Evolutionary conservation across 2,113 vertebrate species (phyloP).

Genomic region (Varanus salvator): DNA sequence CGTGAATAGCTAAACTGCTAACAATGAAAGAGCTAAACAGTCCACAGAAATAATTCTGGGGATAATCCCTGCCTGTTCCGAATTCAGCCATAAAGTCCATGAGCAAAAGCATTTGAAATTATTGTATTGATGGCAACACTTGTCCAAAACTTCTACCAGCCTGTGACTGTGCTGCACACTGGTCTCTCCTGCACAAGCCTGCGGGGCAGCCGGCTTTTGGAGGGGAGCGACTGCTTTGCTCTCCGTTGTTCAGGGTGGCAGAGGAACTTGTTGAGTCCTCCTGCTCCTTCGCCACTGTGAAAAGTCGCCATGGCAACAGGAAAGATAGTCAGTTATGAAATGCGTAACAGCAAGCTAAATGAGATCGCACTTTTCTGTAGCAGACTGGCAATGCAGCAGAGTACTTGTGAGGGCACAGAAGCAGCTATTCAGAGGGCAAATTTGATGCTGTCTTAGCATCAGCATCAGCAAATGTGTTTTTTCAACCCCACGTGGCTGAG

Average conservation of each 20-base stretch:
- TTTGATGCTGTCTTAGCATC: not conserved
- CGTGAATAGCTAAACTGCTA: not conserved
- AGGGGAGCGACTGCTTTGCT: slow-evolving; percentile 11
- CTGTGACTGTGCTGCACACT: no score
- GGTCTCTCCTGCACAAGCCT: not conserved
- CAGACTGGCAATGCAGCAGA: not conserved
- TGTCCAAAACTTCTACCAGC: not conserved
- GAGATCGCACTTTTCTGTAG: slow-evolving; percentile 42
- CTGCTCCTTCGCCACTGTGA: slow-evolving; percentile 33
- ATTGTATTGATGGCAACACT: not conserved
- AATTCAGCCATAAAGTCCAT: not conserved
- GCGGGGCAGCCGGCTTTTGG: not conserved
- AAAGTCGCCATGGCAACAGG: slow-evolving; percentile 62
- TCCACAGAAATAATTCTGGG: not conserved
- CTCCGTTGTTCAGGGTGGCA: slow-evolving; percentile 30
- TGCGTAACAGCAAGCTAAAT: slow-evolving; percentile 22
- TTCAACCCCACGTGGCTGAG: not conserved
- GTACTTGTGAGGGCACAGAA: not conserved
- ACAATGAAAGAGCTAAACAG: no score
- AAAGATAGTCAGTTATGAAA: not conserved
- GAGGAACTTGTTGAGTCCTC: slow-evolving; percentile 39
- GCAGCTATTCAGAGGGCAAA: not conserved
- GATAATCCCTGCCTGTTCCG: not conserved
- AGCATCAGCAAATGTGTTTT: not conserved
- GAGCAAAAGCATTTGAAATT: not conserved